Base-by-base conservation (phyloP, 1,140 invertebrate species). In the Zophobas morio region DNA sequence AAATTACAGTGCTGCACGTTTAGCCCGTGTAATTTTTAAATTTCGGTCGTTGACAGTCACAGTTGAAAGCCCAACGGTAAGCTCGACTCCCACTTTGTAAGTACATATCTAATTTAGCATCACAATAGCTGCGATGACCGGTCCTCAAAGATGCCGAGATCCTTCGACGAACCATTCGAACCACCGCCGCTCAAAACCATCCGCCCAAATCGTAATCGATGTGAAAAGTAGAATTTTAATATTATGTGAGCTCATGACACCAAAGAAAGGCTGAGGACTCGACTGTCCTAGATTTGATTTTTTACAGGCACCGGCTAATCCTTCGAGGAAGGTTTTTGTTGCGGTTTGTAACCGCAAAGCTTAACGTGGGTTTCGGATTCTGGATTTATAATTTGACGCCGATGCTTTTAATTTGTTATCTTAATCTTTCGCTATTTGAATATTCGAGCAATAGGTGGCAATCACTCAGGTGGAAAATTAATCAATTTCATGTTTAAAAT, bases 201-300 rank as follows among this genome's bases (percentile, higher is more conserved):
- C 79, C 53, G 71, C 51, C 75, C 79, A 79, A 79, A 80, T 49
- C 70, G 46, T 80, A 82, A 80, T 80, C 75, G 79, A 82, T 82
- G 79, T 82, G 81, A 82, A 81, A 81, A 82, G 78, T 78, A 79
- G 79, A 82, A 81, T 82, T 80, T 82, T 82, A 79, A 81, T 82
- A 79, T 80, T 79, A 77, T 77, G 75, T 77, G 73, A 36, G 76
- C 77, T 74, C 80, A 70, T 76, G 74, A 79, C 76, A 72, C 73
- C 37, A 80, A 70, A 76, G 74, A 72, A 78, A 49, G 6, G 49
- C 37, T 47, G 60, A 74, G 32, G 49, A 51, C 49, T 0, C 60
- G 60, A 39, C 60, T 47, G 57, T 63, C 57, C 57, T 63, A 63
- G 35, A 63, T 63, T 6, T 6, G 5, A 66, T 35, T 60, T 60